A percentile compares a stretch with the other conserved stretches of the same genome.
Conservation (phyloP, 2,113 vertebrate genomes). For the Nicator chloris region DNA sequence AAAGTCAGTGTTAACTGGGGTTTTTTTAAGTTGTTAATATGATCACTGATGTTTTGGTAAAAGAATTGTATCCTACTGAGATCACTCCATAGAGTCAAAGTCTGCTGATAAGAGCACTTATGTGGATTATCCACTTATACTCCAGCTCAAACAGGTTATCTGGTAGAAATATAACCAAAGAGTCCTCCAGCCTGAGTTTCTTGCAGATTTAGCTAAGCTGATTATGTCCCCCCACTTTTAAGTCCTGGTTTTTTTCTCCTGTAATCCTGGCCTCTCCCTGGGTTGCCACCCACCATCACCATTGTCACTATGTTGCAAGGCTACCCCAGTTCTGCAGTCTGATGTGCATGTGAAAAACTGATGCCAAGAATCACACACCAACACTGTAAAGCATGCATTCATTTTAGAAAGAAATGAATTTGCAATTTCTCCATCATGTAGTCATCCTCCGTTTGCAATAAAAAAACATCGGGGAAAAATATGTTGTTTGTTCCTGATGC, state of each 20-base stretch:
- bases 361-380: neutral
- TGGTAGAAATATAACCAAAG: slow-evolving; percentile 53
- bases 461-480: rapidly evolving
- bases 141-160: slow-evolving; percentile 55
- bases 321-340: neutral
- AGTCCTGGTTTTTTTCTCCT: neutral
- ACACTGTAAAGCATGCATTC: neutral
- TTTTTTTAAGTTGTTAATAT: slow-evolving; percentile 13
- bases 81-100: slow-evolving; percentile 36
- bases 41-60: slow-evolving; percentile 5
- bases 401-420: neutral
- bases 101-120: slow-evolving; percentile 60
- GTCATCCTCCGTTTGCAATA: neutral
- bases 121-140: slow-evolving; percentile 62
- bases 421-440: neutral
- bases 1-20: neutral
- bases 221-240: neutral
- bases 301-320: neutral
- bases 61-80: slow-evolving; percentile 27
- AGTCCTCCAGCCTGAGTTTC: slow-evolving; percentile 9
- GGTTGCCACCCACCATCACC: neutral
- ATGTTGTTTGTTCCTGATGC: neutral
- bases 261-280: neutral
- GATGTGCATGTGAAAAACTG: neutral
- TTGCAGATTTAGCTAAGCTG: slow-evolving; percentile 44